Evolutionary conservation across 2,888 invertebrate genomes (phyloP), one percentile per base, ranked within the genome.

Genomic region (Oscheius onirici): DNA sequence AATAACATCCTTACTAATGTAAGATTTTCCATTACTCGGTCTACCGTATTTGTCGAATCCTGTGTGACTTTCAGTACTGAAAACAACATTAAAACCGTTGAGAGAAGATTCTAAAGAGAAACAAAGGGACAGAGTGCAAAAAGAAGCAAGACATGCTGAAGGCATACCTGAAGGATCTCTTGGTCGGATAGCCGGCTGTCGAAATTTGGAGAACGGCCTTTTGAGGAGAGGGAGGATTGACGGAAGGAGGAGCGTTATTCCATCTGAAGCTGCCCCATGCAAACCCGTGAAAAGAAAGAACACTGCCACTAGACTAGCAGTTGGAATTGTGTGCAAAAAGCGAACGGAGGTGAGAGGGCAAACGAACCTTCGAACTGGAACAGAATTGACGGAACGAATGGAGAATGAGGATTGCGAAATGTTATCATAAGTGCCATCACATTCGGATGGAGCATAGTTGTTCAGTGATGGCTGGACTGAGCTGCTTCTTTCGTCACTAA

Each of bases 401-500:
- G 85, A 86, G 69, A 85, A 75, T 0, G 83, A 83, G 13, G 79
- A 80, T 67, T 84, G 83, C 28, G 82, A 81, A 41, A 84, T 79
- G 66, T 81, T 82, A 67, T 85, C 85, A 70, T 81, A 80, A 0
- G 82, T 81, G 26, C 73, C 76, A 57, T 77, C 78, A 71, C 73
- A 79, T 49, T 82, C 81, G 15, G 78, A 75, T n/a, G 77, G 76
- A 6, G 77, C 75, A 60, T 80, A 79, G 43, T 77, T 70, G n/a
- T 68, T 70, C 20, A 70, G n/a, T 0, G 73, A 73, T 2, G 70
- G 66, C 40, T 73, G 76, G 65, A 74, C 76, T 11, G 80, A 80
- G n/a, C 74, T 71, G 70, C 77, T 79, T 63, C 82, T 75, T 51
- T 79, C 80, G 60, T 80, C 82, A 34, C 78, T 80, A 66, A 20